Conservation (phyloP, 2,888 invertebrate genomes). For the Eurois occulta region DNA sequence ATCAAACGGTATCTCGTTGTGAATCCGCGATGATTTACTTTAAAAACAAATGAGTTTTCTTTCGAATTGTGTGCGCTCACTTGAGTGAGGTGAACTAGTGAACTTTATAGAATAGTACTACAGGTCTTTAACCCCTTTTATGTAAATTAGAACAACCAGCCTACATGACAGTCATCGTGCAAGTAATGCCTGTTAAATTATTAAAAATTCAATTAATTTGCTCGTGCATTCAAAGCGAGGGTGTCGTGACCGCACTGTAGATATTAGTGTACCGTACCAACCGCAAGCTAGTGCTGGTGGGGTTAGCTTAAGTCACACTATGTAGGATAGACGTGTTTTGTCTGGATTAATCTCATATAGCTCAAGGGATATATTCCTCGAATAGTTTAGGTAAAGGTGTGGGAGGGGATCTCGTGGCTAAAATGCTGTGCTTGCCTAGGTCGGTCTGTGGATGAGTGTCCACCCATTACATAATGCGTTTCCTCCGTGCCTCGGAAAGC, state of each 20-base stretch:
- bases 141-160: not conserved
- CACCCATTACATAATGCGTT: too few species aligned
- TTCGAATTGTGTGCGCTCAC: too few species aligned
- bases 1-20: too few species aligned
- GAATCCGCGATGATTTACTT: too few species aligned
- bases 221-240: not conserved
- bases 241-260: constrained; percentile 26
- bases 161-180: not conserved
- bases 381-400: too few species aligned
- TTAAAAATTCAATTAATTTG: constrained; percentile 13
- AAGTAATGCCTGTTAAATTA: constrained; percentile 7
- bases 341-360: not conserved
- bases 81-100: too few species aligned
- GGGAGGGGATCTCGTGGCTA: too few species aligned
- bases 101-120: not conserved
- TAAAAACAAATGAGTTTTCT: too few species aligned
- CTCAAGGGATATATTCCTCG: too few species aligned
- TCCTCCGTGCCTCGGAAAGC: too few species aligned
- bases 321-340: not conserved
- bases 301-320: not conserved
- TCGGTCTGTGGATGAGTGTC: too few species aligned
- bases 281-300: not conserved
- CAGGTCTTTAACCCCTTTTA: not conserved
- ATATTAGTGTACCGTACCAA: not conserved
- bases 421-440: too few species aligned